These are phyloP conservation scores for Oxygymnocypris stewartii DNA, from an alignment of 2,113 vertebrate species.

Conservation along the genomic window DNA sequence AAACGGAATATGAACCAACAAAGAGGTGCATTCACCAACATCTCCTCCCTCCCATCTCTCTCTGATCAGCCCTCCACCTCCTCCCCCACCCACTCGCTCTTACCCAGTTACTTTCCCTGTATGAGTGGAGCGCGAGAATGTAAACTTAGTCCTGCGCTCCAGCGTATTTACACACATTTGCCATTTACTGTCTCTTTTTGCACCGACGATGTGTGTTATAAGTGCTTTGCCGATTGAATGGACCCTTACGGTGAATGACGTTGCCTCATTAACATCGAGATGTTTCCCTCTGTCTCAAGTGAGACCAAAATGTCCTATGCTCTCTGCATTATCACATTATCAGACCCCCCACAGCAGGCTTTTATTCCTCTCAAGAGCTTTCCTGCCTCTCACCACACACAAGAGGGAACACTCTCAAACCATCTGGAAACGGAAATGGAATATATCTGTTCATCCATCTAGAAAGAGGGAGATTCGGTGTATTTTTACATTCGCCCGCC, in stretches of 20 bases:
- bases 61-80: slow-evolving; percentile 31
- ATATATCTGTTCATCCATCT: slow-evolving; percentile 12
- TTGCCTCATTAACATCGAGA: slow-evolving; percentile 26
- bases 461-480: slow-evolving; percentile 5
- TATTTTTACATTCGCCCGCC: slow-evolving; percentile 27
- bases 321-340: slow-evolving; percentile 38
- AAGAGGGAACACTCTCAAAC: slow-evolving; percentile 31
- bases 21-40: slow-evolving; percentile 73
- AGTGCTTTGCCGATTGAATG: slow-evolving; percentile 5
- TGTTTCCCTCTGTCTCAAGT: slow-evolving; percentile 8
- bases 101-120: neutral
- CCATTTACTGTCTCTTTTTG: slow-evolving; percentile 5
- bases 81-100: slow-evolving; percentile 5
- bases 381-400: slow-evolving; percentile 34
- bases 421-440: slow-evolving; percentile 28
- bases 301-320: slow-evolving; percentile 37
- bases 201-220: neutral
- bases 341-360: slow-evolving; percentile 42
- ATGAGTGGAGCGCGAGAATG: slow-evolving; percentile 1
- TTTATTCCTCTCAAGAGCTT: slow-evolving; percentile 38
- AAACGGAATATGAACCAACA: slow-evolving; percentile 81
- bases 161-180: neutral
- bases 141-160: neutral
- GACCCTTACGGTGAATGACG: neutral
- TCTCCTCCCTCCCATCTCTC: slow-evolving; percentile 36